These are phyloP conservation scores for Ennomos erosarius DNA, from an alignment of 2,888 invertebrate species.

Conservation along the genomic window DNA sequence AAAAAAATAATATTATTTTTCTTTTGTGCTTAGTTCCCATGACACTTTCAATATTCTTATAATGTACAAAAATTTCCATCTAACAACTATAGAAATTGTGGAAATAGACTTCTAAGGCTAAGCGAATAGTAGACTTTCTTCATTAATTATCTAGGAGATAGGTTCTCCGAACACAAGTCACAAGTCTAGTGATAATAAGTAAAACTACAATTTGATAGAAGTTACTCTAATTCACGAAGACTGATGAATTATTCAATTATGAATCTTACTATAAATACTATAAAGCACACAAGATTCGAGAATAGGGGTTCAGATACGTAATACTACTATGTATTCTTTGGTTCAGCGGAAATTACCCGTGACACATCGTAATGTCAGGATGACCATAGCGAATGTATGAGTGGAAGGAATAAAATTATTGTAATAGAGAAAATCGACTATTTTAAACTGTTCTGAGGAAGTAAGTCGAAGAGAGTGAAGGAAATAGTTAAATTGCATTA, in stretches of 20 bases:
- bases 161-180: too few species aligned
- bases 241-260: too few species aligned
- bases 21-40: conserved; percentile 7
- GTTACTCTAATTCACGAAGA: too few species aligned
- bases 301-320: too few species aligned
- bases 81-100: conserved; percentile 16
- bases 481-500: too few species aligned
- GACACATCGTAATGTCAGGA: conserved; percentile 31
- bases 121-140: conserved; percentile 13
- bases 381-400: conserved; percentile 64
- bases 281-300: too few species aligned
- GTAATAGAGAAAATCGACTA: not conserved
- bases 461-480: not conserved
- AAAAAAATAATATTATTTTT: not conserved
- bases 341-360: conserved; percentile 20
- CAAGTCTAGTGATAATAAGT: too few species aligned
- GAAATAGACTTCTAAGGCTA: conserved; percentile 21
- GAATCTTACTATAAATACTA: too few species aligned
- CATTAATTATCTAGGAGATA: too few species aligned
- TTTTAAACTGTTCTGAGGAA: conserved; percentile 2
- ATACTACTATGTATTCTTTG: too few species aligned
- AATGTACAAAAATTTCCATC: conserved; percentile 11
- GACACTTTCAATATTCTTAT: conserved; percentile 17
- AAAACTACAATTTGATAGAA: too few species aligned
- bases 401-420: conserved; percentile 32